These are phyloP conservation scores for Horisme vitalbata DNA, from an alignment of 2,888 invertebrate species.

Conservation along the genomic window DNA sequence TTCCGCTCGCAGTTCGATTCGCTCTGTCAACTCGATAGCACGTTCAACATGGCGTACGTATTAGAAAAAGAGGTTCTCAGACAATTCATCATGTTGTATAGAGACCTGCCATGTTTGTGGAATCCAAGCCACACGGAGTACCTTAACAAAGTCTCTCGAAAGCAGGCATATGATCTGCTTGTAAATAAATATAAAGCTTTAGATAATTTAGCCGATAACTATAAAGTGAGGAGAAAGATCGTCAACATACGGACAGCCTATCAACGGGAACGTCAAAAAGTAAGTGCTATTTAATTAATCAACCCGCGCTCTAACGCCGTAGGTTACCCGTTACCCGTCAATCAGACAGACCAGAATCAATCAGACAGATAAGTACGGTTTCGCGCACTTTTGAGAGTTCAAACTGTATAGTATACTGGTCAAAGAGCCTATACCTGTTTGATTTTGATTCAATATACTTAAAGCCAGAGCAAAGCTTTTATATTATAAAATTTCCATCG, in stretches of 20 bases:
- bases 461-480: too few species aligned
- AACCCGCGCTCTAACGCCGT: too few species aligned
- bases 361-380: too few species aligned
- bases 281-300: too few species aligned
- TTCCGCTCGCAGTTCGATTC: constrained; percentile 28
- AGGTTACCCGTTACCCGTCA: too few species aligned
- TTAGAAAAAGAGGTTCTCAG: constrained; percentile 4
- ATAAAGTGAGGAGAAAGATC: constrained; percentile 37
- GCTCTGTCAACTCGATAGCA: constrained; percentile 11
- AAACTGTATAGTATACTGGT: too few species aligned
- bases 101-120: constrained; percentile 33
- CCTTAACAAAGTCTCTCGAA: constrained; percentile 15
- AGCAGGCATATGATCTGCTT: constrained; percentile 7
- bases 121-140: constrained; percentile 32
- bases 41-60: background rate
- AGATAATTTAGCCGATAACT: background rate
- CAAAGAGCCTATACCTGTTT: too few species aligned
- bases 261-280: constrained; percentile 39
- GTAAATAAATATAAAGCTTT: constrained; percentile 10
- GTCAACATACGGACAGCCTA: constrained; percentile 42
- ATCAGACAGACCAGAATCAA: too few species aligned
- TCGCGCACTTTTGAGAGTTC: too few species aligned
- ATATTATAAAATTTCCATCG: too few species aligned
- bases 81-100: constrained; percentile 7
- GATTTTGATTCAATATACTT: too few species aligned